These are phyloP conservation scores for Eurypyga helias DNA, from an alignment of 2,113 vertebrate species.

Conservation along the genomic window DNA sequence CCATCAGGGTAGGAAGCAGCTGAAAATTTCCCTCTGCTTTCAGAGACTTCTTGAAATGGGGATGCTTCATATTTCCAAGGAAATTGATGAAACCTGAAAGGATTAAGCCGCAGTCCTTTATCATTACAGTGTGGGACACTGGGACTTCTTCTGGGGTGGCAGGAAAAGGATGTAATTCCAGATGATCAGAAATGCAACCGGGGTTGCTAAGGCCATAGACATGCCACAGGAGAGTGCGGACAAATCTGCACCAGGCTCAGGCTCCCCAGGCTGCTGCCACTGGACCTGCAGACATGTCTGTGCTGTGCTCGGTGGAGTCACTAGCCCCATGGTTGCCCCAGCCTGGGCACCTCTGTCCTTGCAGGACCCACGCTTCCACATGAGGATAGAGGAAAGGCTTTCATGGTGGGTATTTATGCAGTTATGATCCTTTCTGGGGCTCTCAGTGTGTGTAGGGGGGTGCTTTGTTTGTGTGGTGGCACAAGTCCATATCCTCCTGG, in stretches of 20 bases:
- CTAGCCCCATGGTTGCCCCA: not conserved
- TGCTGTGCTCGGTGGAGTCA: not conserved
- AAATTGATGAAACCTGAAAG: not conserved
- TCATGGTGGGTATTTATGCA: not conserved
- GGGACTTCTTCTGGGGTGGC: not conserved
- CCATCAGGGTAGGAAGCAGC: not conserved
- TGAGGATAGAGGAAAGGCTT: not conserved
- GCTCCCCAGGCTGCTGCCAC: not conserved
- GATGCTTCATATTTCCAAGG: not conserved
- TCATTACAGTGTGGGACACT: not conserved
- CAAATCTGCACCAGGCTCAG: not conserved
- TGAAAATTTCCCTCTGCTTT: not conserved
- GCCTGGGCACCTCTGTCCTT: not conserved
- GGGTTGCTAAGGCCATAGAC: not conserved
- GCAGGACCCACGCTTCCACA: not conserved
- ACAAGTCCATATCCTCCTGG: not conserved
- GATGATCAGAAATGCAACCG: not conserved
- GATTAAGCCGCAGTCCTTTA: not conserved
- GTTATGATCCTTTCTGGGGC: not conserved
- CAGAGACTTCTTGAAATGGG: not conserved
- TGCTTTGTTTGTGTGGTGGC: not conserved
- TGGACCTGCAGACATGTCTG: not conserved
- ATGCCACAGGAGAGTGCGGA: not conserved
- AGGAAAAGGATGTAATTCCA: not conserved
- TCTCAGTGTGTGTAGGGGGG: accelerated